Percentiles rank a stretch among this genome's conserved stretches.
phyloP scores from a whole-genome alignment of 2,797 vertebrate genomes.

The Lithobates pipiens region DNA sequence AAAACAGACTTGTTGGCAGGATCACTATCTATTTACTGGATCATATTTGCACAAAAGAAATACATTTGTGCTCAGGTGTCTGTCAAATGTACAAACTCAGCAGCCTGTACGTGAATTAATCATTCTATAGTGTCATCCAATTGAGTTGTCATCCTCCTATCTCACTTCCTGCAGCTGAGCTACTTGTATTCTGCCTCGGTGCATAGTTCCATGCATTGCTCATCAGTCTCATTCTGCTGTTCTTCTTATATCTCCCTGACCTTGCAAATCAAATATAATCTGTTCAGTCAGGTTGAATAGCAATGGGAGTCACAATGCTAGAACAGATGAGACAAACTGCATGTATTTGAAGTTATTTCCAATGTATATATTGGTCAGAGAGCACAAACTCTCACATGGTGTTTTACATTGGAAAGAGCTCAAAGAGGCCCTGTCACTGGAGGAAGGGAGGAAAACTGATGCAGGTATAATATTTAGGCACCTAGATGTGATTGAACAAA shows the following conservation, averaged over 20 bases:
- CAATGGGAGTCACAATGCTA: not conserved
- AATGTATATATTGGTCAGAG: not conserved
- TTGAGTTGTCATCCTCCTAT: conserved; percentile 4
- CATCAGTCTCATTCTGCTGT: not conserved
- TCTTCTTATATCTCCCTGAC: not conserved
- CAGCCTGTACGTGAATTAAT: conserved; percentile 9
- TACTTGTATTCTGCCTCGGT: conserved; percentile 9
- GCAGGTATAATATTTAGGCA: too few relatives aligned
- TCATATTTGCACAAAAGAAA: not conserved
- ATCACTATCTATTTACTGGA: conserved; percentile 4
- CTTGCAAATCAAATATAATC: not conserved
- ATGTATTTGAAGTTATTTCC: not conserved
- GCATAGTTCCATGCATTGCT: not conserved
- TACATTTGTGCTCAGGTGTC: conserved; percentile 16
- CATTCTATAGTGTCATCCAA: conserved; percentile 3
- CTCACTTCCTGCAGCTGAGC: conserved; percentile 15
- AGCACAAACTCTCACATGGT: not conserved
- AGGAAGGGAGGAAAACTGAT: too few relatives aligned
- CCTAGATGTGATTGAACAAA: too few relatives aligned
- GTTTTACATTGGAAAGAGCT: not conserved
- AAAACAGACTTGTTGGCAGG: not conserved
- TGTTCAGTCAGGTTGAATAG: not conserved
- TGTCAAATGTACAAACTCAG: not conserved
- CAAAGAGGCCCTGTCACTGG: too few relatives aligned
- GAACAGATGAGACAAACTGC: not conserved